These are phyloP conservation scores for Cherax destructor DNA, from an alignment of 1,140 invertebrate species.

Conservation along the genomic window DNA sequence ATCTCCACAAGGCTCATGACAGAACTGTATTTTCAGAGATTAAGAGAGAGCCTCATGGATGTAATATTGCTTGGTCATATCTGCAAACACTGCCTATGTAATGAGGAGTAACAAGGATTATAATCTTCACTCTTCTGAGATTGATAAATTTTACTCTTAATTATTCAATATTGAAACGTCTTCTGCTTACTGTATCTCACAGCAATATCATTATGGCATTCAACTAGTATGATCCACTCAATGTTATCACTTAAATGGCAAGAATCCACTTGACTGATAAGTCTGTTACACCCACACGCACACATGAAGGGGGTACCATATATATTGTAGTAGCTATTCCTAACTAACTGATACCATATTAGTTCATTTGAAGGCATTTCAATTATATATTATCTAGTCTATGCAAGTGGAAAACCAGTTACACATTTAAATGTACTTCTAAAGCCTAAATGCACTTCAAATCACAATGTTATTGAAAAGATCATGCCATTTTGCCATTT, in stretches of 20 bases:
- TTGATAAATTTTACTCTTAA: background rate
- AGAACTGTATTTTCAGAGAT: constrained; percentile 17
- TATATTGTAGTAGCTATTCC: constrained; percentile 50
- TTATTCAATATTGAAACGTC: background rate
- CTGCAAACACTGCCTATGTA: background rate
- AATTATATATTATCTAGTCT: constrained; percentile 54
- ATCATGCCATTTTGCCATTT: constrained; percentile 52
- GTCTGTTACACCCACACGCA: constrained; percentile 28
- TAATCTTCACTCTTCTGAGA: background rate
- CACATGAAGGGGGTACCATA: constrained; percentile 41
- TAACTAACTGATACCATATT: constrained; percentile 52
- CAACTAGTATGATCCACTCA: background rate
- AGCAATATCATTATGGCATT: constrained; percentile 4
- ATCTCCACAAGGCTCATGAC: constrained; percentile 20
- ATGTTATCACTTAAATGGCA: constrained; percentile 13
- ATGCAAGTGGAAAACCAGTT: constrained; percentile 67
- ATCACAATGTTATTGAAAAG: constrained; percentile 55
- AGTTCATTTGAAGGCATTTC: constrained; percentile 63
- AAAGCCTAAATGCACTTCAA: constrained; percentile 65
- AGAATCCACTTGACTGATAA: constrained; percentile 12
- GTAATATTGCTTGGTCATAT: constrained; percentile 8
- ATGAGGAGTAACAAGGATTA: background rate
- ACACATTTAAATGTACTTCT: constrained; percentile 55
- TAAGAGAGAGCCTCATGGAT: constrained; percentile 16
- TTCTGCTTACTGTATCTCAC: background rate